Base-by-base conservation (phyloP, 2,888 invertebrate genomes). In the Clusia tigrina region DNA sequence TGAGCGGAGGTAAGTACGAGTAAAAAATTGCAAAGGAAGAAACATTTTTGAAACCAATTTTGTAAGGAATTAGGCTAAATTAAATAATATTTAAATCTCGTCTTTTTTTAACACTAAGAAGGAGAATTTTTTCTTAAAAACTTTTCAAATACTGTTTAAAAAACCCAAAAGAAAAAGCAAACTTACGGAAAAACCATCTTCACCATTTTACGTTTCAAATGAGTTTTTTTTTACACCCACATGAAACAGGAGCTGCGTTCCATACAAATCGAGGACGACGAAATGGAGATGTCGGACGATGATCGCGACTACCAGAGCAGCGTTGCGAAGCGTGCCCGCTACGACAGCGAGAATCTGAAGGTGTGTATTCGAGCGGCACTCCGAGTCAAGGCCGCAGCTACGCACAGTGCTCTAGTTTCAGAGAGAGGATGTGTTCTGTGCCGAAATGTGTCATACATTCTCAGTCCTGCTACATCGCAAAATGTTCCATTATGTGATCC, bases 271-370 rank as follows among this genome's bases (percentile, higher is more conserved):
- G 90, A 90, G 46, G 92, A 93, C 74, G 93, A 92, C 73, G 94
- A 94, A 84, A 94, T 94, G 94, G 94, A 94, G 73, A 89, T 94
- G 72, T 93, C 93, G 0, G 93, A 93, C 78, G 89, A 89, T 48
- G 92, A 92, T 67, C 88, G 89, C 48, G 86, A 87, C 51, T 80
- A 77, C 60, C 83, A 83, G 1, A 70, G 76, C 1, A 78, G 81
- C 26, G 54, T 56, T 42, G 57, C 69, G 23, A 86, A 86, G 75
- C 74, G 83, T 12, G 73, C 78, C 18, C 83, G 81, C 25, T 81
- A 80, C 26, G 84, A 85, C 52, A 80, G 78, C 64, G 81, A 84
- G 25, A 78, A 79, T 59, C 74, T 81, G 10, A 84, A 82, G 78
- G 83, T 83, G n/a, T n/a, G n/a, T 24, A 17, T 26, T 32, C 25